Conservation (phyloP, 1,140 invertebrate species). For the Hypsibius dujardini region DNA sequence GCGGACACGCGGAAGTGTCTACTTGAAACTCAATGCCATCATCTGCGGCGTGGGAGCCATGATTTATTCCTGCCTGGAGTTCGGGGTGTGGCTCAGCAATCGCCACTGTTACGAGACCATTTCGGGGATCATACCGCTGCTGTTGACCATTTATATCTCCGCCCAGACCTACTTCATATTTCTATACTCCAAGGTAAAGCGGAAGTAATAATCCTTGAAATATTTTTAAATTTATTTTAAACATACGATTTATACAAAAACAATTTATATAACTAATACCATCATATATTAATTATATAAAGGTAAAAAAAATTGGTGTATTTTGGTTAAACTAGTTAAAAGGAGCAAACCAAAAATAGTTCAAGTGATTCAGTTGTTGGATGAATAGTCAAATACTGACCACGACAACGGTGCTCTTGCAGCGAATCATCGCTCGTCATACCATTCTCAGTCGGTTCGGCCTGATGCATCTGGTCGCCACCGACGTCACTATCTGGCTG, state of each 20-base stretch:
- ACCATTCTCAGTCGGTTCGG: constrained; percentile 68
- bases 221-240: too few relatives aligned
- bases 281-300: too few relatives aligned
- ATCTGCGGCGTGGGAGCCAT: constrained; percentile 62
- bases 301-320: too few relatives aligned
- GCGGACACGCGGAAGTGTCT: background rate
- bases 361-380: too few relatives aligned
- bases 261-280: too few relatives aligned
- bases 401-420: constrained; percentile 31
- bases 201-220: background rate
- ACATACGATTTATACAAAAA: too few relatives aligned
- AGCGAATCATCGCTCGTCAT: constrained; percentile 74
- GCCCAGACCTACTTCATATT: constrained; percentile 93
- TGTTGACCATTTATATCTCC: constrained; percentile 35
- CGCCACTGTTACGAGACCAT: constrained; percentile 63
- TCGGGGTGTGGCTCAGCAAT: constrained; percentile 78
- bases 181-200: constrained; percentile 57
- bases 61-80: constrained; percentile 83
- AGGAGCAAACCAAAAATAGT: too few relatives aligned
- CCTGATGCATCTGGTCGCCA: constrained; percentile 87
- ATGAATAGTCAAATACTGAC: background rate
- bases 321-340: too few relatives aligned
- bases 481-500: constrained; percentile 82
- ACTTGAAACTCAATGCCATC: constrained; percentile 12
- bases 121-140: background rate